Conservation (phyloP, 2,888 invertebrate species). For the Yponomeuta evonymella region DNA sequence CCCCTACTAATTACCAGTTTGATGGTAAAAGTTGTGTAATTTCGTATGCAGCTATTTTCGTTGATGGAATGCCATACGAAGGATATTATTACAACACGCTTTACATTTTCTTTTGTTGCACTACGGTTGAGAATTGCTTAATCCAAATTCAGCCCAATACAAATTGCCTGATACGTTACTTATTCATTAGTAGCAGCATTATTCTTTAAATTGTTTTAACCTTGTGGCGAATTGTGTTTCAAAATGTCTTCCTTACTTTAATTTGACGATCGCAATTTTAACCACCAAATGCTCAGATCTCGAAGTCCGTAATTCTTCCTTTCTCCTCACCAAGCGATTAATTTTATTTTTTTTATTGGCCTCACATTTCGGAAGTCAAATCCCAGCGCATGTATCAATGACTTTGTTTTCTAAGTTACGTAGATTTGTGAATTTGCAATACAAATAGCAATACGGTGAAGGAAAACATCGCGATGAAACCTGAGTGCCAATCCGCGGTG, state of each 20-base stretch:
- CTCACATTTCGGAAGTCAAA: too few relatives aligned
- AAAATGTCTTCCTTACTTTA: not conserved
- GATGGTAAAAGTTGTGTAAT: not conserved
- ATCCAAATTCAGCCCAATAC: not conserved
- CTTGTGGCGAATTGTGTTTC: not conserved
- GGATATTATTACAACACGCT: not conserved
- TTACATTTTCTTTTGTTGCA: not conserved
- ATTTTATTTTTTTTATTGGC: too few relatives aligned
- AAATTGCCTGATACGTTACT: not conserved
- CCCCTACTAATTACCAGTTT: not conserved
- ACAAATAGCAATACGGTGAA: too few relatives aligned
- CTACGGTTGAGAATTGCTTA: not conserved
- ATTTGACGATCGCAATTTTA: not conserved
- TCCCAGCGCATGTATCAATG: too few relatives aligned
- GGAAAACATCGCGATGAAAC: too few relatives aligned
- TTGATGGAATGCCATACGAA: not conserved
- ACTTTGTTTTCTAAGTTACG: too few relatives aligned
- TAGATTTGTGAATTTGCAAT: too few relatives aligned
- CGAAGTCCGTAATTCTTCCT: too few relatives aligned
- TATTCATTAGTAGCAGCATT: not conserved
- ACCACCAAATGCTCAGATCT: too few relatives aligned
- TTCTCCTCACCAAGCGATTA: too few relatives aligned
- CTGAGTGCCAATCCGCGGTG: too few relatives aligned
- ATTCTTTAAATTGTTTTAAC: conserved; percentile 1
- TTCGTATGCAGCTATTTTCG: conserved; percentile 3